These are phyloP conservation scores for Ctenochaetus hawaiiensis DNA, from an alignment of 2,797 vertebrate species.

Conservation along the genomic window DNA sequence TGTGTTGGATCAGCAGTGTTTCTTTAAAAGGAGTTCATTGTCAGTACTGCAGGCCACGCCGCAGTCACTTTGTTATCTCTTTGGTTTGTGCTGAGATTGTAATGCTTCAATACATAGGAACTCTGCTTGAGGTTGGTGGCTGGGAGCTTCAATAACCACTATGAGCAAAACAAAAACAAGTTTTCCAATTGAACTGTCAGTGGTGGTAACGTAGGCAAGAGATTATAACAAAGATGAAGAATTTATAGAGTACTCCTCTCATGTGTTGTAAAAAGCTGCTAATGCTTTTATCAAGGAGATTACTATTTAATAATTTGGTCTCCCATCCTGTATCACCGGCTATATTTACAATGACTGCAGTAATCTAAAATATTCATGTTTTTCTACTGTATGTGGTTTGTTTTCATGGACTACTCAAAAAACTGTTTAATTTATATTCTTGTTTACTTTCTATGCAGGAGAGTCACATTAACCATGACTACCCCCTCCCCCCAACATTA, in stretches of 20 bases:
- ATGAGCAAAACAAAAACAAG: background rate
- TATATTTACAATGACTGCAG: background rate
- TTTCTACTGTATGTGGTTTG: background rate
- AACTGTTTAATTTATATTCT: background rate
- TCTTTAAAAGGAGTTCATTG: constrained; percentile 6
- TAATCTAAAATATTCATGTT: background rate
- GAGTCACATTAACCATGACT: background rate
- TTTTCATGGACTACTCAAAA: background rate
- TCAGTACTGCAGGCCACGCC: background rate
- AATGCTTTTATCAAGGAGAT: background rate
- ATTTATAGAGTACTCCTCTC: background rate
- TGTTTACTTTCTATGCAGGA: background rate
- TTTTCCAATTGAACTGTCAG: background rate
- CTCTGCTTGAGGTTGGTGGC: background rate
- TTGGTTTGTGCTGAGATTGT: background rate
- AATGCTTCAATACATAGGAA: background rate
- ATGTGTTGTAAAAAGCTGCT: background rate
- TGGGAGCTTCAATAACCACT: background rate
- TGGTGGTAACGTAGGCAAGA: no score
- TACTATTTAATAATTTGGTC: background rate
- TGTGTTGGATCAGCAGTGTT: constrained; percentile 24
- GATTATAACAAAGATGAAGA: background rate
- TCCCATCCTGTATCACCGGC: background rate
- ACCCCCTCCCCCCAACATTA: no score
- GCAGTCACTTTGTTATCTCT: constrained; percentile 1